Evolutionary conservation across 2,888 invertebrate genomes (phyloP).

Genomic region (Mythimna ferrago): DNA sequence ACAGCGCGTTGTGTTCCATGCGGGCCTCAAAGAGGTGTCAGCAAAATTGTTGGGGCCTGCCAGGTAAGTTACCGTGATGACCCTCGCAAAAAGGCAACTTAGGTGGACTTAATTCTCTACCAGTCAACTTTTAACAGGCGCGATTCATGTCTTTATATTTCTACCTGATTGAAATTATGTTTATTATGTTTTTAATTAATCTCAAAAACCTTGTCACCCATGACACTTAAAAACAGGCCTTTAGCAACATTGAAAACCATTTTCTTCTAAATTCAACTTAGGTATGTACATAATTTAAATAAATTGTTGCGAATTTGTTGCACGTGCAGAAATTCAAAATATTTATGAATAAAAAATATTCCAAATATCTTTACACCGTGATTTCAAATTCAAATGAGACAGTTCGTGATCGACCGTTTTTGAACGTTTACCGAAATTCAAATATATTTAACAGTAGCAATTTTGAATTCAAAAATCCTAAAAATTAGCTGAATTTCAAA

Average conservation of each 20-base stretch:
- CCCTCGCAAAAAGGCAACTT: too few relatives aligned
- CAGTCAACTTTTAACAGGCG: too few relatives aligned
- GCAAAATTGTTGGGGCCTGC: too few relatives aligned
- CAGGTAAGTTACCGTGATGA: too few relatives aligned
- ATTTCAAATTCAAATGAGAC: conserved; percentile 75
- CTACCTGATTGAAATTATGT: too few relatives aligned
- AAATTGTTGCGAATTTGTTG: conserved; percentile 46
- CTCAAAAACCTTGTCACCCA: too few relatives aligned
- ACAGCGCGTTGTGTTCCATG: too few relatives aligned
- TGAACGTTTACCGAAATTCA: conserved; percentile 40
- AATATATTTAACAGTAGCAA: conserved; percentile 28
- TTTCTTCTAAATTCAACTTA: background rate
- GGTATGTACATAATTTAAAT: conserved; percentile 19
- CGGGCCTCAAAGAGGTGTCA: too few relatives aligned
- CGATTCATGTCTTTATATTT: too few relatives aligned
- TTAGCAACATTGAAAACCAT: background rate
- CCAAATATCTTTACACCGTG: conserved; percentile 76
- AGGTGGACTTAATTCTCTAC: too few relatives aligned
- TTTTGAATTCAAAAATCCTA: background rate
- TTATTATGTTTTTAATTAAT: too few relatives aligned
- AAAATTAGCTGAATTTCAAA: conserved; percentile 48
- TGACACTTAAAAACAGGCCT: too few relatives aligned
- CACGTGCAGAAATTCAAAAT: conserved; percentile 54
- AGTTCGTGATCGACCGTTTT: conserved; percentile 66
- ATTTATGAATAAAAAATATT: conserved; percentile 48